Conservation (phyloP, 2,113 vertebrate species). For the Cynopterus brachyotis region DNA sequence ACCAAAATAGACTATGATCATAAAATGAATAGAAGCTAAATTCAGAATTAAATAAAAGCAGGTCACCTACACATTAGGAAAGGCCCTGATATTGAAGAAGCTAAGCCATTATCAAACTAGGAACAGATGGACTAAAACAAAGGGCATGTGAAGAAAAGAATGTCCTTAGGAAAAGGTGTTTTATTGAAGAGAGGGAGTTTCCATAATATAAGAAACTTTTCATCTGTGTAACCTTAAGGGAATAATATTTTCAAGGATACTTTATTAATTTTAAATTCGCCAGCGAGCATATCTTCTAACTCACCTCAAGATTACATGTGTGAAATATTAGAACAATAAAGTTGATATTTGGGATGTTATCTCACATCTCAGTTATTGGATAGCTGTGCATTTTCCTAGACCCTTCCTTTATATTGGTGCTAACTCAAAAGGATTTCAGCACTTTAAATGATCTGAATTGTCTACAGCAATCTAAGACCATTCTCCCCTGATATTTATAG, state of each 20-base stretch:
- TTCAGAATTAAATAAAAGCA: slow-evolving; percentile 74
- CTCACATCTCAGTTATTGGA: neutral
- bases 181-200: slow-evolving; percentile 11
- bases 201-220: slow-evolving; percentile 1
- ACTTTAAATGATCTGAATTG: neutral
- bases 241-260: slow-evolving; percentile 8
- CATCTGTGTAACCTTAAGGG: neutral
- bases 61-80: slow-evolving; percentile 68
- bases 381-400: neutral
- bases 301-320: neutral
- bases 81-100: slow-evolving; percentile 56
- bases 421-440: neutral
- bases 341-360: neutral
- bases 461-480: neutral
- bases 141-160: slow-evolving; percentile 31
- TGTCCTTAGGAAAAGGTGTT: slow-evolving; percentile 61
- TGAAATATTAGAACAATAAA: neutral
- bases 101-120: slow-evolving; percentile 52
- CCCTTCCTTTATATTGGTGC: neutral
- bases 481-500: neutral
- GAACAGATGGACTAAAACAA: slow-evolving; percentile 72
- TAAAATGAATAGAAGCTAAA: slow-evolving; percentile 73
- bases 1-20: slow-evolving; percentile 66
- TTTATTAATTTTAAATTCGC: slow-evolving; percentile 56
- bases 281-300: neutral